Evolutionary conservation across 2,888 invertebrate species (phyloP).

Genomic region (Habrosyne pyritoides): DNA sequence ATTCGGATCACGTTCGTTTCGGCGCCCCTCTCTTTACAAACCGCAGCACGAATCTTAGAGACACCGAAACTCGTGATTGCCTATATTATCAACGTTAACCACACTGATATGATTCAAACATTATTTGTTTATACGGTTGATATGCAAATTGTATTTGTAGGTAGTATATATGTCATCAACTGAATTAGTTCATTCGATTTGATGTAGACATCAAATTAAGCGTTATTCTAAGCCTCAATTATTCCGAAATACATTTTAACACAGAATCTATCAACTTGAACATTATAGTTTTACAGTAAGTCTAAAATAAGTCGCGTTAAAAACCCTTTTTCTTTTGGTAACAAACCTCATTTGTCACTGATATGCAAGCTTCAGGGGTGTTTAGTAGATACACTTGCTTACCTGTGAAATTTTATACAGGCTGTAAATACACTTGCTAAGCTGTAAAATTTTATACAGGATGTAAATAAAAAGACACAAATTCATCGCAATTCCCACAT

Average conservation of each 20-base stretch:
- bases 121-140: conserved; percentile 25
- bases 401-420: background rate
- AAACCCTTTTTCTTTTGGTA: too few relatives aligned
- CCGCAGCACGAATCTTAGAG: conserved; percentile 53
- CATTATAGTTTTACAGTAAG: too few relatives aligned
- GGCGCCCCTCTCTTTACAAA: conserved; percentile 56
- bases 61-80: conserved; percentile 70
- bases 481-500: background rate
- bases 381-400: too few relatives aligned
- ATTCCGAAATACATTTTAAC: too few relatives aligned
- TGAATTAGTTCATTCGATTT: too few relatives aligned
- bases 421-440: too few relatives aligned
- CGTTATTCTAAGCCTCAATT: too few relatives aligned
- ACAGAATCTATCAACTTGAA: too few relatives aligned
- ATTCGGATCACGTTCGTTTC: conserved; percentile 69
- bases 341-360: too few relatives aligned
- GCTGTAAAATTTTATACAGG: background rate
- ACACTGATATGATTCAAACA: conserved; percentile 30
- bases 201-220: too few relatives aligned
- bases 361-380: too few relatives aligned
- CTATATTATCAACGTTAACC: conserved; percentile 65
- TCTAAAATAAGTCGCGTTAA: too few relatives aligned
- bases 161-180: background rate
- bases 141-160: conserved; percentile 19
- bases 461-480: background rate